Base-by-base conservation (phyloP, 23 tunicate genomes). In the Clavelina lepadiformis region DNA sequence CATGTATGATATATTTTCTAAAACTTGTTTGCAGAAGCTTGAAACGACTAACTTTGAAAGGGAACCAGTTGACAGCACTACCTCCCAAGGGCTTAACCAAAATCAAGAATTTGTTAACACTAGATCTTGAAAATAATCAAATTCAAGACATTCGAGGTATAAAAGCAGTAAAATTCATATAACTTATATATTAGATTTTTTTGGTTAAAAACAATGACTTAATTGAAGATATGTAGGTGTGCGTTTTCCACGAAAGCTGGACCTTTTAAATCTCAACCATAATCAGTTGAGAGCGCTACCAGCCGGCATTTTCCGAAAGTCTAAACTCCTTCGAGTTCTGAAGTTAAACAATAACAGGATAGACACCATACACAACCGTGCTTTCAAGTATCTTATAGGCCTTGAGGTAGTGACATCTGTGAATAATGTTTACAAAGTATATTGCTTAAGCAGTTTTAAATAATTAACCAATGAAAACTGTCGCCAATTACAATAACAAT, bases 221-320 rank as follows among this genome's bases (percentile, higher is more conserved):
- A 41, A 41, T 41, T 41, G 15, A 41, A 41, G 15, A 41, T 25
- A 11, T 35, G 23, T 31, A 71, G 77, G 57, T 56, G 59, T 71
- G 6, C 51, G 66, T 23, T 71, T 71, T 37, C 77, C 77, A 19
- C 64, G 23, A 2, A 71, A 57, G 33, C 54, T 71, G 32, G 77
- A 71, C 33, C 36, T 52, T 35, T 26, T 71, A 21, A 71, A 56
- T 71, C 38, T 71, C n/a, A 71, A 71, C 66, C 38, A 71, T 53
- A 71, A 71, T 38, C 21, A 36, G 21, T 26, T 71, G 8, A 22
- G 15, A 28, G 22, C 26, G 3, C 25, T 71, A 13, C 3, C 53
- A 3, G 33, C 61, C 28, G 66, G 66, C 8, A 35, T 51, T 23
- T 71, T 71, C 33, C 37, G 28, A 22, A 71, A 71, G 28, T 22